These are phyloP conservation scores for Cyclura pinguis DNA, from an alignment of 2,797 vertebrate genomes.

Conservation along the genomic window DNA sequence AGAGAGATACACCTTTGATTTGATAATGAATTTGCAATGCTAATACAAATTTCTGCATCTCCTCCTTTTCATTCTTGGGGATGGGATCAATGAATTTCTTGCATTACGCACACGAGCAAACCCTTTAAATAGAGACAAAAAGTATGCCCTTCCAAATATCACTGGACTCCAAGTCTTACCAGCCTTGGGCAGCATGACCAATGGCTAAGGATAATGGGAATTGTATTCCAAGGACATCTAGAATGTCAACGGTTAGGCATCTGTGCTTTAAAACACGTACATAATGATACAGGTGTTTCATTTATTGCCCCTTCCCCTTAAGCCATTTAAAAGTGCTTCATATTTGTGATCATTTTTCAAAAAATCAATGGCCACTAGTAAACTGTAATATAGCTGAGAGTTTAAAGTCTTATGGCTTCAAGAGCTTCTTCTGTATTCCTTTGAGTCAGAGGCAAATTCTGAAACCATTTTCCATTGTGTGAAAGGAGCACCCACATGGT, in stretches of 20 bases:
- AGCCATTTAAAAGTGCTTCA: neutral
- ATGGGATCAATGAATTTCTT: neutral
- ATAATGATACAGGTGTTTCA: neutral
- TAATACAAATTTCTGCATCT: conserved; percentile 20
- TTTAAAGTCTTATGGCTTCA: neutral
- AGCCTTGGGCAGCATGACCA: neutral
- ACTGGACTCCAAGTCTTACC: too few relatives aligned
- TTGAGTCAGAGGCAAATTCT: neutral
- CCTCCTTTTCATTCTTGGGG: neutral
- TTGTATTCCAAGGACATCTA: neutral
- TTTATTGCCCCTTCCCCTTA: too few relatives aligned
- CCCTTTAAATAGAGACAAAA: neutral
- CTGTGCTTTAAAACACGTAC: neutral
- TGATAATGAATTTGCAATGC: conserved; percentile 54
- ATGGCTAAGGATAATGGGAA: neutral
- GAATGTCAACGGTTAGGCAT: neutral
- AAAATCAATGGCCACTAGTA: neutral
- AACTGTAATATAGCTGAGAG: neutral
- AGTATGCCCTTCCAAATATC: neutral
- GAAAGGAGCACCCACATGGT: too few relatives aligned
- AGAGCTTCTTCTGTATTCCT: neutral
- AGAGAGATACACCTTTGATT: conserved; percentile 24
- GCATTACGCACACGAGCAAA: neutral
- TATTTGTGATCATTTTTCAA: too few relatives aligned
- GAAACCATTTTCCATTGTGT: neutral